These are phyloP conservation scores for mouse (Mus musculus) DNA, from an alignment of 2,113 vertebrate genomes.

Conservation along the genomic window GRCm39 chr15:13055001-13055500, in stretches of 20 bases:
- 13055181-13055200: not conserved
- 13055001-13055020: not conserved
- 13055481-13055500: not conserved
- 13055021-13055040: not conserved
- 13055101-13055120: not conserved
- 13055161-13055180: not conserved
- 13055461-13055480: conserved; percentile 83
- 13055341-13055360: conserved; percentile 28
- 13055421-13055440: conserved; percentile 36
- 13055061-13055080: conserved; percentile 17
- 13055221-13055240: not conserved
- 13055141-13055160: not conserved
- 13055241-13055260: not conserved
- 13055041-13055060: not conserved
- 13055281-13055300: not conserved
- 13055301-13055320: conserved; percentile 27
- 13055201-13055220: not conserved
- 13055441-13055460: conserved; percentile 87
- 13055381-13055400: not conserved
- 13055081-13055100: not conserved
- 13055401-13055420: not conserved
- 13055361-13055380: not conserved
- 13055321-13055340: not conserved
- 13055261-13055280: conserved; percentile 6
- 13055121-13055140: not conserved